phyloP scores from a whole-genome alignment of 2,113 vertebrate species.

The Lycaon pictus region DNA sequence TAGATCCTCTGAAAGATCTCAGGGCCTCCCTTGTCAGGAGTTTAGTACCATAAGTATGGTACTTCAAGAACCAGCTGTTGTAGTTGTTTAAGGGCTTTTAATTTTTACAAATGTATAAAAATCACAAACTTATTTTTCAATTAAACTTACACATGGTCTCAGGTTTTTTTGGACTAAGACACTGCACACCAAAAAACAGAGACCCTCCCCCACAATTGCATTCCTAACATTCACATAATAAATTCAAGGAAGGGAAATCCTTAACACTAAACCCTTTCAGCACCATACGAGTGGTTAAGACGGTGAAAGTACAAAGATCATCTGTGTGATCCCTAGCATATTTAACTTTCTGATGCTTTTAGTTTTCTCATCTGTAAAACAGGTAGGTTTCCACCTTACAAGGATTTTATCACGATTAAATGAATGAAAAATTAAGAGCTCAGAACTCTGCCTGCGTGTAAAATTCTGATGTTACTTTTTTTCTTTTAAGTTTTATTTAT shows the following conservation, averaged over 20 bases:
- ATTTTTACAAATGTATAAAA: background rate
- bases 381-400: background rate
- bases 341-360: background rate
- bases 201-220: background rate
- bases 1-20: background rate
- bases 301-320: background rate
- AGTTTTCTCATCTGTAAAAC: background rate
- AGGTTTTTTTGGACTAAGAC: background rate
- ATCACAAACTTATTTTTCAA: background rate
- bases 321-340: background rate
- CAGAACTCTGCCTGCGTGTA: background rate
- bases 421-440: background rate
- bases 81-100: background rate
- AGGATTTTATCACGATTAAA: background rate
- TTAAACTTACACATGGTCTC: background rate
- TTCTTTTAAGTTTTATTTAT: no score
- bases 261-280: background rate
- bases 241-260: background rate
- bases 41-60: background rate
- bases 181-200: background rate
- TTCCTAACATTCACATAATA: background rate
- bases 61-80: background rate
- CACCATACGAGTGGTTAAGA: background rate
- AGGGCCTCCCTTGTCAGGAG: background rate
- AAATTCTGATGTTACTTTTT: background rate